These are phyloP conservation scores for Myotis brandtii DNA, from an alignment of 2,113 vertebrate species.

Conservation along the genomic window DNA sequence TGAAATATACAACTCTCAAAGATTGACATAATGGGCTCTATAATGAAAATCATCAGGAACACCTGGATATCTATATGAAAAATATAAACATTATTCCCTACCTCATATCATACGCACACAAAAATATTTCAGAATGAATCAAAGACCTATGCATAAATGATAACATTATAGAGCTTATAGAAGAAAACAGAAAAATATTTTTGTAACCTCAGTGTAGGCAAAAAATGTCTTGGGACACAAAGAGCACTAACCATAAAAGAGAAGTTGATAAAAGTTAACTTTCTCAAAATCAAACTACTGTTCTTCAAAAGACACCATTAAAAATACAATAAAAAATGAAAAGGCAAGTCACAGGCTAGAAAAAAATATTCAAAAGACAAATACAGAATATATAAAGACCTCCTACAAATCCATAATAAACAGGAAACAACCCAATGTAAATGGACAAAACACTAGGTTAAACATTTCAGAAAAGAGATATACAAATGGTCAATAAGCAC, in stretches of 20 bases:
- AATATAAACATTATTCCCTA: neutral
- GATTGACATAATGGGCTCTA: neutral
- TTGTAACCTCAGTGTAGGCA: neutral
- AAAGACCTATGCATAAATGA: neutral
- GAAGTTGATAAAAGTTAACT: too few relatives aligned
- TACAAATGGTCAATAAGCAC: neutral
- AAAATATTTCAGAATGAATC: neutral
- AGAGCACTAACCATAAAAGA: too few relatives aligned
- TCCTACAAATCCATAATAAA: too few relatives aligned
- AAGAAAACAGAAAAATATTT: constrained; percentile 20
- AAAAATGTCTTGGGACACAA: neutral
- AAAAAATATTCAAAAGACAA: too few relatives aligned
- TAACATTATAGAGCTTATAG: neutral
- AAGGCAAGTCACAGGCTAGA: too few relatives aligned
- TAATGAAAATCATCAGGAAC: neutral
- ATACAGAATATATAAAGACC: too few relatives aligned
- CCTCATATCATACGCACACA: neutral
- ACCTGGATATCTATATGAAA: neutral
- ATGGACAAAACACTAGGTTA: too few relatives aligned
- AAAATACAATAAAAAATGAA: too few relatives aligned
- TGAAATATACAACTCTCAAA: neutral
- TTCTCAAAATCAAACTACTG: too few relatives aligned
- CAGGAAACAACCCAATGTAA: too few relatives aligned
- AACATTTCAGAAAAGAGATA: too few relatives aligned
- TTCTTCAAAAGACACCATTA: too few relatives aligned